Base-by-base conservation (phyloP, 2,888 invertebrate species). In the Tyria jacobaeae region DNA sequence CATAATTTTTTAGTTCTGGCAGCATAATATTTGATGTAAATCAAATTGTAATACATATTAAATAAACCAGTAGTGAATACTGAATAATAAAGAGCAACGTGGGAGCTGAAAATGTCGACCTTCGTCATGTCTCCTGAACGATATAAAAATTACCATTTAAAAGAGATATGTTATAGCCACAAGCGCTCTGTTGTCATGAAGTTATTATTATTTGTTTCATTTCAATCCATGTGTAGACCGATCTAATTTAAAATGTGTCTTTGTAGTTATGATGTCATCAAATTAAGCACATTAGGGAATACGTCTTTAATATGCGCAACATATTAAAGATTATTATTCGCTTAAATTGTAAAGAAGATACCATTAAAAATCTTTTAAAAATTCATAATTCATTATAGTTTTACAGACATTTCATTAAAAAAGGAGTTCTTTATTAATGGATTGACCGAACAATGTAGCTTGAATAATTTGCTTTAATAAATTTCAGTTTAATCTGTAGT, bases 101-200 rank as follows among this genome's bases (percentile, higher is more conserved):
- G 50, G 61, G 47, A 61, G 55, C 25, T 52, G 17, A 49, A 70
- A 60, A 57, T 53, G 74, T 51, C 51, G 21, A 51, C 34, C 51
- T 35, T 15, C 34, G 51, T 51, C 51, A 51, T 51, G 34, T 51
- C 17, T 51, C 21, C 34, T 21, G 34, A 5, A 50, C 12, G 17
- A 17, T 14, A 34, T 14, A 31, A 12, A 17, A 34, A 21, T 17
- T 10, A 12, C 10, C 50, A 50, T 50, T 21, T 17, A 34, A 6
- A 34, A 50, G 34, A 1, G 31, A 35, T 35, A 51, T 35, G 14
- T 21, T 21, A 5, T 35, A 51, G 34, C 6, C 51, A 17, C 0
- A 14, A 34, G 31, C 34, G 34, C 14, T 35, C 14, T 51, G 10
- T 51, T 51, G 34, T 51, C 21, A 10, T 6, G 17, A 34, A 51